Conservation (phyloP, 1,140 invertebrate genomes). For the Bombyx mandarina region DNA sequence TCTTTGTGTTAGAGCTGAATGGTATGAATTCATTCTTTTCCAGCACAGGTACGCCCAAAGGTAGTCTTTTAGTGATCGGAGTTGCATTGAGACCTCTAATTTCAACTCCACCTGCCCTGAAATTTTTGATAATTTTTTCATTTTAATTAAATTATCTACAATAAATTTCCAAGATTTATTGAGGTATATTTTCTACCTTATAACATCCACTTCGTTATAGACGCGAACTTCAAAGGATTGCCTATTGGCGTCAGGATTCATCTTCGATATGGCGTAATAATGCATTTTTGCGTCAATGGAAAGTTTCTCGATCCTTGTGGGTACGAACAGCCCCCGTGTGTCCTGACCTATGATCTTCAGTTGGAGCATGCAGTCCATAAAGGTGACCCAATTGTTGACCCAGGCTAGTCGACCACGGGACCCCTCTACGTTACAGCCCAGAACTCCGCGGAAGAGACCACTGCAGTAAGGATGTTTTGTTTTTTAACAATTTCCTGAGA, state of each 20-base stretch:
- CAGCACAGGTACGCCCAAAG: slow-evolving; percentile 76
- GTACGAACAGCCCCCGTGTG: slow-evolving; percentile 83
- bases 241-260: slow-evolving; percentile 62
- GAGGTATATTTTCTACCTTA: slow-evolving; percentile 36
- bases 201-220: slow-evolving; percentile 55
- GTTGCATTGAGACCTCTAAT: slow-evolving; percentile 86
- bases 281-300: slow-evolving; percentile 83
- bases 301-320: slow-evolving; percentile 86
- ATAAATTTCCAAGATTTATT: too few relatives aligned
- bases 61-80: slow-evolving; percentile 79
- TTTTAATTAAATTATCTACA: too few relatives aligned
- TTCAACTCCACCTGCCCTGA: slow-evolving; percentile 85
- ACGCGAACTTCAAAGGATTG: slow-evolving; percentile 57
- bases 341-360: slow-evolving; percentile 85
- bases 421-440: slow-evolving; percentile 65
- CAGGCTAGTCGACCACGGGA: slow-evolving; percentile 62
- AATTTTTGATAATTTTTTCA: slow-evolving; percentile 18
- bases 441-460: slow-evolving; percentile 80
- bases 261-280: slow-evolving; percentile 69
- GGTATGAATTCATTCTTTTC: slow-evolving; percentile 86
- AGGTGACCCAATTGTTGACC: slow-evolving; percentile 90
- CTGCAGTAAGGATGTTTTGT: slow-evolving; percentile 16
- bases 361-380: slow-evolving; percentile 94
- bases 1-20: slow-evolving; percentile 65
- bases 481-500: neutral